Evolutionary conservation across 2,797 vertebrate species (phyloP).

Genomic region (Eutrigla gurnardus): DNA sequence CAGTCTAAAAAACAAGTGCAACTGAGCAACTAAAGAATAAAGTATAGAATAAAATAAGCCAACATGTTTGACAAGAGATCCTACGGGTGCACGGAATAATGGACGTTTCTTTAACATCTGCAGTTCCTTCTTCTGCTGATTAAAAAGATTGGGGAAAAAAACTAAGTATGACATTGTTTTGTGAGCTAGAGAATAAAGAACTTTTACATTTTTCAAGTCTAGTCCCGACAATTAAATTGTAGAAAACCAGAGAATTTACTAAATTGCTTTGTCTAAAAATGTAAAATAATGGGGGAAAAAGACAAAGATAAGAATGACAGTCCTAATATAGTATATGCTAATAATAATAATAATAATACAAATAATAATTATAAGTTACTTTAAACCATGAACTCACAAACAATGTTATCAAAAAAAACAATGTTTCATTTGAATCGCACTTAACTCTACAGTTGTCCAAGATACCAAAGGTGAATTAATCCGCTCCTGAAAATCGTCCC

Average conservation of each 20-base stretch:
- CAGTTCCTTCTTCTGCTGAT: background rate
- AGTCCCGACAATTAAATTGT: background rate
- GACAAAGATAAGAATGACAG: background rate
- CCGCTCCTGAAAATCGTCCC: background rate
- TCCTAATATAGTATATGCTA: too few relatives aligned
- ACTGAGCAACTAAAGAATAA: background rate
- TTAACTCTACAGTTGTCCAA: too few relatives aligned
- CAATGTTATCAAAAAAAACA: too few relatives aligned
- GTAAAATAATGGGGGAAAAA: background rate
- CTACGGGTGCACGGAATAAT: too few relatives aligned
- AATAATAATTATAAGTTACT: too few relatives aligned
- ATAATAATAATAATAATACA: too few relatives aligned
- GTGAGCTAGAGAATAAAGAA: background rate
- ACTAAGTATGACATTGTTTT: background rate
- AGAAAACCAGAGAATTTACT: background rate
- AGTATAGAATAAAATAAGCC: background rate
- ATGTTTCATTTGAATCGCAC: too few relatives aligned
- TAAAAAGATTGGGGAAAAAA: too few relatives aligned
- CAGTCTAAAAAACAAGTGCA: background rate
- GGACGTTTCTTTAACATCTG: background rate
- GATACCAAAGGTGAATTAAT: background rate
- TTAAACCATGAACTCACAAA: too few relatives aligned
- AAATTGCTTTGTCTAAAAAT: background rate
- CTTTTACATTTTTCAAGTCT: background rate
- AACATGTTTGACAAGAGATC: too few relatives aligned